Base-by-base conservation (phyloP, 1,140 invertebrate genomes). In the Globodera ellingtonae region DNA sequence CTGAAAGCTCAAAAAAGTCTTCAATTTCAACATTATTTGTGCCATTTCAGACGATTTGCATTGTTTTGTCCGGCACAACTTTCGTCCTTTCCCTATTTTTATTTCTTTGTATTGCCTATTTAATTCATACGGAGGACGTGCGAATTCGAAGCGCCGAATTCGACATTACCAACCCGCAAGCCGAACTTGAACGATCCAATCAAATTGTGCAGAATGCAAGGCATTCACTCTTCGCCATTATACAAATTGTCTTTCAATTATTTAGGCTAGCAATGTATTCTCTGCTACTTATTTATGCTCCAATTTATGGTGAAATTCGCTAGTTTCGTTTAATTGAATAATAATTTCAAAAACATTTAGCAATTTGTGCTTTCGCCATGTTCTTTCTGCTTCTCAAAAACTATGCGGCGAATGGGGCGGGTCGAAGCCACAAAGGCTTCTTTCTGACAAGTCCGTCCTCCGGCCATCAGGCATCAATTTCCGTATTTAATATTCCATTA, bases 181-280 rank as follows among this genome's bases (percentile, higher is more conserved):
- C 65, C 56, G 79, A 59, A 15, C 46, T 72, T n/a, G 73, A 56
- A 56, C 50, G 69, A 9, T 48, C 81, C 24, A 87, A 87, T 72
- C 75, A 87, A 13, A 88, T 88, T 75, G 86, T 88, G 18, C 80
- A 79, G 18, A 88, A 87, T 80, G 87, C 86, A 56, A 75, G 87
- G 24, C 70, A 44, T 69, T 67, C 48, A 10, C 2, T 46, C 2
- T 21, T 21, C 15, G 21, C 7, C 6, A 44, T 15, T 24, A 69
- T 24, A 48, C 35, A 6, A 47, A 62, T 10, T 46, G 13, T 5
- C 71, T 70, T 44, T 48, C 15, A 10, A 50, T 18, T 72, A n/a
- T 48, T 67, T 15, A 74, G 78, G 59, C 82, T 88, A 21, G 87
- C 87, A 7, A 88, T 88, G 87, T 89, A 88, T 73, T 83, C 79